Evolutionary conservation across 2,888 invertebrate genomes (phyloP).

Genomic region (Cantharis flavilabris): DNA sequence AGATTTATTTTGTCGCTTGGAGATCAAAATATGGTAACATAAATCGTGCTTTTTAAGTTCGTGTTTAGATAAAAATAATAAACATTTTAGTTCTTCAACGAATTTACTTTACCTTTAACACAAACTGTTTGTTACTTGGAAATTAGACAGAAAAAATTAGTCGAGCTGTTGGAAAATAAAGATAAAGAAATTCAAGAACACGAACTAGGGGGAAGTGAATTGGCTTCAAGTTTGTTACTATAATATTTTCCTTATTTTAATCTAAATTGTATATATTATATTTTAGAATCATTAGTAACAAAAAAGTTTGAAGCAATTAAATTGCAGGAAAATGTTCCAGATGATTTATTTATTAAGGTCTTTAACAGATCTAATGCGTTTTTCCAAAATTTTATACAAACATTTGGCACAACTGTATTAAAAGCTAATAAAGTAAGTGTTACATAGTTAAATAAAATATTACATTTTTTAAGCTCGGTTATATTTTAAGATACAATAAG

Average conservation of each 20-base stretch:
- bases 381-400: constrained; percentile 36
- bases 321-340: constrained; percentile 19
- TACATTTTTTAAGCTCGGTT: neutral
- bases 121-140: constrained; percentile 57
- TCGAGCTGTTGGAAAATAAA: constrained; percentile 57
- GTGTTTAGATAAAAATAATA: too few species aligned
- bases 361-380: constrained; percentile 37
- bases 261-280: constrained; percentile 1
- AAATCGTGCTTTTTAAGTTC: neutral
- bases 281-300: constrained; percentile 48
- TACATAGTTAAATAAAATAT: neutral
- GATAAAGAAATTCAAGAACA: constrained; percentile 63
- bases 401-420: constrained; percentile 37
- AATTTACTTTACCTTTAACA: constrained; percentile 51
- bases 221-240: constrained; percentile 54
- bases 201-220: constrained; percentile 57
- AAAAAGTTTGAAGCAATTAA: constrained; percentile 45
- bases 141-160: constrained; percentile 55
- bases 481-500: neutral
- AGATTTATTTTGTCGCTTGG: constrained; percentile 32
- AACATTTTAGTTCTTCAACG: constrained; percentile 43
- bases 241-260: neutral
- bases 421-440: constrained; percentile 16
- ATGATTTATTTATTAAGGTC: constrained; percentile 31
- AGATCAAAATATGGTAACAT: constrained; percentile 33